Base-by-base conservation (phyloP, 2,888 invertebrate genomes). In the Agapostemon virescens region DNA sequence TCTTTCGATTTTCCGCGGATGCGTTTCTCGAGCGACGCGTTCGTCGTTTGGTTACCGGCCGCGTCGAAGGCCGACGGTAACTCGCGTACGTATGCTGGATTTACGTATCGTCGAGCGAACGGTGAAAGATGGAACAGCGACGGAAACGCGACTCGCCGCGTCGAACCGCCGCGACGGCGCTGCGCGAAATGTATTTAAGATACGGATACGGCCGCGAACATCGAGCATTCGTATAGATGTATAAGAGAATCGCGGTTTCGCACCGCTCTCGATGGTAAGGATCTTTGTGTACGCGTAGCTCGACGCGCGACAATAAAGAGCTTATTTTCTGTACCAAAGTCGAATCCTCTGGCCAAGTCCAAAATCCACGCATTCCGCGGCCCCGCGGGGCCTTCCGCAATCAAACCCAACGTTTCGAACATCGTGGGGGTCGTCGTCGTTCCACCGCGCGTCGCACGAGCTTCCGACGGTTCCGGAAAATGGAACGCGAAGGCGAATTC, bases 11-110 rank as follows among this genome's bases (percentile, higher is more conserved):
- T 30, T 13, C 17, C 40, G 42, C 1, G n/a, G 20, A 17, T 7
- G 30, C 17, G 0, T 11, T 15, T n/a, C 5, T n/a, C 11, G 15
- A 20, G 11, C 30, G 36, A 23, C 15, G 3, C 11, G 40, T 23
- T 58, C 26, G 26, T 23, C 17, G 11, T 40, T 52, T 15, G 11
- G 30, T 66, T 66, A 20, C 11, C 17, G 11, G 20, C 20, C 17
- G 30, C 30, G 30, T 26, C 4, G 30, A 20, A 58, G 30, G 17
- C 33, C 33, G 33, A 61, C 33, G 33, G 61, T 42, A 79, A 38
- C 88, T 88, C 88, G 80, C 74, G 71, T 84, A 84, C 84, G 89
- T 89, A 89, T 81, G 79, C 87, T 66, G 77, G 86, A 67, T 87
- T 85, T 89, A 89, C 88, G 55, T 86, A 82, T 77, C 42, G 58